phyloP scores from a whole-genome alignment of 2,113 vertebrate species.

The Anas platyrhynchos region DNA sequence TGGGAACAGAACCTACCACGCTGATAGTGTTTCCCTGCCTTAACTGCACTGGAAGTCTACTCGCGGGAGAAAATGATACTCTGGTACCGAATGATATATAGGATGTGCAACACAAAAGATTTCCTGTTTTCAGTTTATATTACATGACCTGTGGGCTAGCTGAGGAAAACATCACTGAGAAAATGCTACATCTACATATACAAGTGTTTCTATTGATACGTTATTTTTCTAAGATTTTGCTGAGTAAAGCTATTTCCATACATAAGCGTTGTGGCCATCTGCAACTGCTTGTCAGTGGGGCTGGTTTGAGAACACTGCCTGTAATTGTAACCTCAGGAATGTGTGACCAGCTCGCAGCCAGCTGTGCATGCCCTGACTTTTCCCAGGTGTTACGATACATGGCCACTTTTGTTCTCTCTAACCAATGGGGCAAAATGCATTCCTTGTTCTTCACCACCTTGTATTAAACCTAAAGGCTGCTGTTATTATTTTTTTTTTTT shows the following conservation, averaged over 20 bases:
- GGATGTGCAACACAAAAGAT: conserved; percentile 36
- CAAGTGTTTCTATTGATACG: conserved; percentile 72
- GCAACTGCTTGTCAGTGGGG: conserved; percentile 87
- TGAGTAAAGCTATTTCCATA: conserved; percentile 78
- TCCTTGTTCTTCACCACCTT: conserved; percentile 57
- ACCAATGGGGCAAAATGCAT: conserved; percentile 64
- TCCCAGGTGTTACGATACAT: conserved; percentile 84
- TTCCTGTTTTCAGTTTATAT: conserved; percentile 31
- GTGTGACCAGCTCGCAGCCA: conserved; percentile 84
- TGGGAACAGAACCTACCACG: not conserved
- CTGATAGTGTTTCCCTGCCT: not conserved
- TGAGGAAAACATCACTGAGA: conserved; percentile 51
- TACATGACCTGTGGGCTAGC: conserved; percentile 45
- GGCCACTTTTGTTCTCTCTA: conserved; percentile 74
- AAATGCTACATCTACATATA: conserved; percentile 46
- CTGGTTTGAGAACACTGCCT: conserved; percentile 81
- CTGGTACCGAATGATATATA: conserved; percentile 4
- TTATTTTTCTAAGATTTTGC: conserved; percentile 78
- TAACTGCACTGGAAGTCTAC: not conserved
- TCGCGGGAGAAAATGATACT: not conserved
- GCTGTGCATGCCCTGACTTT: conserved; percentile 79
- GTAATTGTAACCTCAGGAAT: conserved; percentile 90
- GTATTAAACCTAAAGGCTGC: not conserved
- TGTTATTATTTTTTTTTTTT: not conserved
- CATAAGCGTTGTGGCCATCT: conserved; percentile 79